Percentiles rank a stretch among this genome's conserved stretches.
Conservation (phyloP, 2,888 invertebrate species). For the Oscheius onirici region DNA sequence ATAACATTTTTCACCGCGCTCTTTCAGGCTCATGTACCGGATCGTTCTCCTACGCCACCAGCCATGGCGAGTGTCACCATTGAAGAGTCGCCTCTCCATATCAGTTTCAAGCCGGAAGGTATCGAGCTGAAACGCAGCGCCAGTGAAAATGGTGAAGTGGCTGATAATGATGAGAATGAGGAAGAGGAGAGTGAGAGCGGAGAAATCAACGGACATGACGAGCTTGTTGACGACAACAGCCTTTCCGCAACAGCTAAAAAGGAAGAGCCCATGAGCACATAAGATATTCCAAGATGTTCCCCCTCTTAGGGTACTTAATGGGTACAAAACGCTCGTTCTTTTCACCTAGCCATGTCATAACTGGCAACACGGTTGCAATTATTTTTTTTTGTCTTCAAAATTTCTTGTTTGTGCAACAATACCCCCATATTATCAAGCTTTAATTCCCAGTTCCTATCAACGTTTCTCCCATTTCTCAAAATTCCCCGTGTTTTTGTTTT, state of each 20-base stretch:
- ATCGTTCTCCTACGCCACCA: slow-evolving; percentile 27
- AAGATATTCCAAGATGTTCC: not conserved
- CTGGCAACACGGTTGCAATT: slow-evolving; percentile 6
- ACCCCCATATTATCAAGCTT: not conserved
- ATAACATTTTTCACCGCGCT: not conserved
- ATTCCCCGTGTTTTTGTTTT: slow-evolving; percentile 8
- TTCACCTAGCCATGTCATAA: slow-evolving; percentile 20
- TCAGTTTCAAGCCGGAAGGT: slow-evolving; percentile 9
- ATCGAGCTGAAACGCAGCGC: not conserved
- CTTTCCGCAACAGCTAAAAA: not conserved
- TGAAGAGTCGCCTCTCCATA: slow-evolving; percentile 20
- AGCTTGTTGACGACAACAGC: not conserved
- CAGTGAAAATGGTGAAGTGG: slow-evolving; percentile 10
- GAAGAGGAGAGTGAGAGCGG: not conserved
- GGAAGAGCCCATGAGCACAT: slow-evolving; percentile 18
- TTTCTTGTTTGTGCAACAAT: not conserved
- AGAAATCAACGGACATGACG: slow-evolving; percentile 15
- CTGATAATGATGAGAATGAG: slow-evolving; percentile 6
- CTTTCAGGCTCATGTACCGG: not conserved
- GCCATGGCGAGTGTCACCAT: slow-evolving; percentile 31
- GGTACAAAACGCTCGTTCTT: slow-evolving; percentile 1
- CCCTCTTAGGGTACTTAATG: not conserved
- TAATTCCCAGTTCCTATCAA: not conserved
- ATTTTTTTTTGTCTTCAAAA: not conserved
- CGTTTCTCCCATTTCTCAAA: not conserved